Percentiles rank a stretch among this genome's conserved stretches.
phyloP scores from a whole-genome alignment of 2,888 invertebrate genomes.

The Hemicrepidius hirtus region DNA sequence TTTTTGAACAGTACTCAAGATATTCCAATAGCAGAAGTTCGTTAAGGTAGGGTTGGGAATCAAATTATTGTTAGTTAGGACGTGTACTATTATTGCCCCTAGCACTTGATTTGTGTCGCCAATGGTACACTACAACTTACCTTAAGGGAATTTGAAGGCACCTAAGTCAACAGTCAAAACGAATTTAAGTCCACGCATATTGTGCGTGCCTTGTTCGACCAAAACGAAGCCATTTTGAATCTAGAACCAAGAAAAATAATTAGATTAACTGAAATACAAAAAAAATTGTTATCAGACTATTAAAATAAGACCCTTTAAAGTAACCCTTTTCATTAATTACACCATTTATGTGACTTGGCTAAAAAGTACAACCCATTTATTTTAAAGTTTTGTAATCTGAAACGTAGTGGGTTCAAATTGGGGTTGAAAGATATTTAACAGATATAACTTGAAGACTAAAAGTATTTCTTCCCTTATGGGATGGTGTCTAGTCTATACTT shows the following conservation, averaged over 20 bases:
- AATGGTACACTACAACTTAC: constrained; percentile 24
- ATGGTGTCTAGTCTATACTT: too few species aligned
- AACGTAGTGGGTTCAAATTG: too few species aligned
- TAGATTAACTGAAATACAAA: not conserved
- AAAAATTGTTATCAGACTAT: too few species aligned
- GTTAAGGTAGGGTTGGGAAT: not conserved
- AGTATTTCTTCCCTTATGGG: too few species aligned
- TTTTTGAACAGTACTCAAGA: constrained; percentile 3
- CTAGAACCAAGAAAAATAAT: constrained; percentile 16
- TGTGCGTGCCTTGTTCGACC: not conserved
- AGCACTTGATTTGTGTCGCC: constrained; percentile 20
- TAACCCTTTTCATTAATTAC: too few species aligned
- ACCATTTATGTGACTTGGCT: too few species aligned
- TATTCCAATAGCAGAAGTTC: not conserved
- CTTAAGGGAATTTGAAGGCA: constrained; percentile 8
- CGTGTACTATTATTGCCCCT: not conserved
- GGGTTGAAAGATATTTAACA: too few species aligned
- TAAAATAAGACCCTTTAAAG: too few species aligned
- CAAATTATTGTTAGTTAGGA: constrained; percentile 12
- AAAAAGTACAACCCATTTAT: too few species aligned
- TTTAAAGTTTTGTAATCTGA: too few species aligned
- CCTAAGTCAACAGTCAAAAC: constrained; percentile 25
- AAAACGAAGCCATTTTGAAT: not conserved
- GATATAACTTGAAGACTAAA: too few species aligned
- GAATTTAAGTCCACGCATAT: constrained; percentile 7